Percentiles rank a stretch among this genome's conserved stretches.
Conservation (phyloP, 1,140 invertebrate genomes). For the Microplitis demolitor region DNA sequence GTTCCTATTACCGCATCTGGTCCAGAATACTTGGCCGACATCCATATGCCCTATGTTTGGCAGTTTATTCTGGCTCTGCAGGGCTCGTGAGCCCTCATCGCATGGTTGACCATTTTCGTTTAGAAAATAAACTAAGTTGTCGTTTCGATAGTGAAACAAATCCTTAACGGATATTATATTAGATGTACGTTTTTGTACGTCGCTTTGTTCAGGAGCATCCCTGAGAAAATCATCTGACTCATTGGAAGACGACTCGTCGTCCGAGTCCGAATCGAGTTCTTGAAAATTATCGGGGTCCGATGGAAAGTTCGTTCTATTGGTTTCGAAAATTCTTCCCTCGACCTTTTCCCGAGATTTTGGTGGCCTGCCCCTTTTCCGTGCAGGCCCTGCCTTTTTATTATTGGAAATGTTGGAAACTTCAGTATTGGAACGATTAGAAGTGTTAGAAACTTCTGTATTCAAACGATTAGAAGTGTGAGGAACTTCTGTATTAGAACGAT, state of each 20-base stretch:
- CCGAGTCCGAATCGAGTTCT: background rate
- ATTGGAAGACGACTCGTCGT: background rate
- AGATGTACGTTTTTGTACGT: background rate
- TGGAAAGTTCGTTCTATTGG: background rate
- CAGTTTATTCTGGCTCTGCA: background rate
- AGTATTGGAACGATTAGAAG: background rate
- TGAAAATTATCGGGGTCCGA: background rate
- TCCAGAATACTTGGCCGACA: background rate
- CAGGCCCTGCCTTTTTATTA: background rate
- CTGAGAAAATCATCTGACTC: background rate
- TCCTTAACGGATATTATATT: background rate
- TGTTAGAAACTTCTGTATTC: background rate
- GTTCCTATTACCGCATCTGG: background rate
- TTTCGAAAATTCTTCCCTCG: background rate
- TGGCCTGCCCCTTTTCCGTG: background rate
- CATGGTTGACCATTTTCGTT: background rate
- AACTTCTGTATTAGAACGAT: background rate
- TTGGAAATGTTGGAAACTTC: no score
- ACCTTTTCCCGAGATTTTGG: background rate
- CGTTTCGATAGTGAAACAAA: background rate
- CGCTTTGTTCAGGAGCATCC: background rate
- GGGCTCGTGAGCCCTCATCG: background rate
- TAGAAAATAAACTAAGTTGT: slow-evolving; percentile 9
- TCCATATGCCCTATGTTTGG: background rate
- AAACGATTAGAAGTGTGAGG: background rate